A percentile compares a stretch with the other conserved stretches of the same genome.
phyloP scores from a whole-genome alignment of 2,113 vertebrate genomes.

The Pseudopodoces humilis region DNA sequence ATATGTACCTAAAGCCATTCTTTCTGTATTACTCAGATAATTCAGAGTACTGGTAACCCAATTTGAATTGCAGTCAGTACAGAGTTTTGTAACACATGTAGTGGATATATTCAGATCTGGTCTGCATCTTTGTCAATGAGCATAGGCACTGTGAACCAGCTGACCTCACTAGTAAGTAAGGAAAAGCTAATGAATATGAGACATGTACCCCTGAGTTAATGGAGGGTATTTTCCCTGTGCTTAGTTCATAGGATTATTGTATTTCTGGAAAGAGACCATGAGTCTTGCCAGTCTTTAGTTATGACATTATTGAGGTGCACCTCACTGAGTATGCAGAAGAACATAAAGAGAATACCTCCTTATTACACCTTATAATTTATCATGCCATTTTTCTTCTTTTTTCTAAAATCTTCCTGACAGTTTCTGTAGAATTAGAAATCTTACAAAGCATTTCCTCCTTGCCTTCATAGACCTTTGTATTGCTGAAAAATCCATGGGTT shows the following conservation, averaged over 20 bases:
- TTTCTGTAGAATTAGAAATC: background rate
- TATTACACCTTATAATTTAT: background rate
- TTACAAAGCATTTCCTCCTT: background rate
- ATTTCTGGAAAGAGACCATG: background rate
- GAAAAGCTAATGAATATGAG: background rate
- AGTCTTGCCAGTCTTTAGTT: background rate
- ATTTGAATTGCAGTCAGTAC: fast-evolving
- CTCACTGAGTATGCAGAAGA: background rate
- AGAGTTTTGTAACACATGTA: background rate
- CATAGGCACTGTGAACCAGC: background rate
- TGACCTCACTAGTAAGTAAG: background rate
- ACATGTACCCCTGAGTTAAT: background rate
- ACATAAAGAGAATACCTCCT: background rate
- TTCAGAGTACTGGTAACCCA: background rate
- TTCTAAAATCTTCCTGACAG: background rate
- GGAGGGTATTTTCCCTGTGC: background rate
- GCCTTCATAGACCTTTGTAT: background rate
- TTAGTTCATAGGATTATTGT: background rate
- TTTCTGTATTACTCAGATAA: background rate
- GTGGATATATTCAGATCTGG: background rate
- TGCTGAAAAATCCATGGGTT: background rate
- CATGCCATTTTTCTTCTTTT: background rate
- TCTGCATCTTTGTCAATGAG: background rate
- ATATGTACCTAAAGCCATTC: background rate
- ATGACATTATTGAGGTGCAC: background rate